Percentiles rank a stretch among this genome's conserved stretches.
These are phyloP conservation scores for Scaptomyza tumidula DNA, from an alignment of 2,888 invertebrate species.

Conservation along the genomic window DNA sequence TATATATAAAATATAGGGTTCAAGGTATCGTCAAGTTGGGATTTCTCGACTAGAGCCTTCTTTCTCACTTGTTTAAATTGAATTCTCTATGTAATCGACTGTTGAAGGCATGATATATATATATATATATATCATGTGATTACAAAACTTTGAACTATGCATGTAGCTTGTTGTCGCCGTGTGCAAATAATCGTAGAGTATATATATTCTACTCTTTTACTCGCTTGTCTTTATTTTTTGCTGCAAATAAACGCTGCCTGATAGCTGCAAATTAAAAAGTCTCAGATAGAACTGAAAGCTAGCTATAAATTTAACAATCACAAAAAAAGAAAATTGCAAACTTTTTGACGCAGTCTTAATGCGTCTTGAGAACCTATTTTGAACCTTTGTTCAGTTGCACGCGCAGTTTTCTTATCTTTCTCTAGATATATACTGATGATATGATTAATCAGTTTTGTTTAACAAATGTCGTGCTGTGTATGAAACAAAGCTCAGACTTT, in stretches of 20 bases:
- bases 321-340: conserved; percentile 3
- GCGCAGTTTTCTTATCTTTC: background rate
- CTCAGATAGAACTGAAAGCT: conserved; percentile 26
- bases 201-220: conserved; percentile 5
- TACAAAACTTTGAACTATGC: conserved; percentile 24
- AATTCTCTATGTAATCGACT: conserved; percentile 27
- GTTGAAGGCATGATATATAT: conserved; percentile 17
- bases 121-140: conserved; percentile 29
- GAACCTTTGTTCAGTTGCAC: too few relatives aligned
- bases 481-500: conserved; percentile 11
- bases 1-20: too few relatives aligned
- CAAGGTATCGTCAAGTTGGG: too few relatives aligned
- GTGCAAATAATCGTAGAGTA: conserved; percentile 33
- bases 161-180: conserved; percentile 18
- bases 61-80: background rate
- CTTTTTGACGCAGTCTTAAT: conserved; percentile 10
- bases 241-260: conserved; percentile 16
- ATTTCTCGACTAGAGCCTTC: too few relatives aligned
- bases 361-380: background rate
- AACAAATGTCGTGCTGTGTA: conserved; percentile 27
- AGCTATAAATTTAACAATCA: conserved; percentile 47
- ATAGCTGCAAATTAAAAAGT: conserved; percentile 55
- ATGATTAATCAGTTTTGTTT: conserved; percentile 28
- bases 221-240: conserved; percentile 5
- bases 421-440: conserved; percentile 15